Base-by-base conservation (phyloP, 2,888 invertebrate species). In the Oxycera nigricornis region DNA sequence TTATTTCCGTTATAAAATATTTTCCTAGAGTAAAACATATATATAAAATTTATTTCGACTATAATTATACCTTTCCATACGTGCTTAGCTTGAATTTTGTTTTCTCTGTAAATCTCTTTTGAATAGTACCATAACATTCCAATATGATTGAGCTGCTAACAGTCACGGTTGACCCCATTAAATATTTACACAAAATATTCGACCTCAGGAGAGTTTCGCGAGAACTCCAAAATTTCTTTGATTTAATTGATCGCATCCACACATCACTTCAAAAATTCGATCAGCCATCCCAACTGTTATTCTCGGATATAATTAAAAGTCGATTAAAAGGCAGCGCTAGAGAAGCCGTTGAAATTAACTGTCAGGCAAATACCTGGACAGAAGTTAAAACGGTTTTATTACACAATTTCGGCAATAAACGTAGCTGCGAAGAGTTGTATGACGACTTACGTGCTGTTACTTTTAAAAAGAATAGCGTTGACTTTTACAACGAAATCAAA, bases 401-500 rank as follows among this genome's bases (percentile, higher is more conserved):
- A 17, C 30, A 73, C n/a, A 62, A 62, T 50, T 73, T 73, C 14
- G 30, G 41, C 6, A 62, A 73, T n/a, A 59, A 50, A 46, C 28
- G 20, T 14, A 65, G 24, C 11, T 24, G 22, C 14, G 59, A 59
- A 11, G 30, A 59, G 22, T 22, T 59, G 14, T 59, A 61, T 22
- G 28, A 26, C 17, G 14, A 46, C 26, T 14, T 73, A 17, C 39
- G 73, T 28, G 52, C 50, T n/a, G 50, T 61, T 3, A 41, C 46
- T 2, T 73, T 73, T 62, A 26, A 31, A 24, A 73, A 35, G 4
- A 2, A 73, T 39, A 59, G n/a, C 4, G 9, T 39, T 9, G 39
- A 57, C 7, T 41, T 73, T n/a, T 73, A 73, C 24, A 73, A 59
- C 7, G 59, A 73, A 73, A 59, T 59, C n/a, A 73, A 73, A 73